Conservation (phyloP, 1,140 invertebrate genomes). For the fruit fly (Drosophila melanogaster) region DNA sequence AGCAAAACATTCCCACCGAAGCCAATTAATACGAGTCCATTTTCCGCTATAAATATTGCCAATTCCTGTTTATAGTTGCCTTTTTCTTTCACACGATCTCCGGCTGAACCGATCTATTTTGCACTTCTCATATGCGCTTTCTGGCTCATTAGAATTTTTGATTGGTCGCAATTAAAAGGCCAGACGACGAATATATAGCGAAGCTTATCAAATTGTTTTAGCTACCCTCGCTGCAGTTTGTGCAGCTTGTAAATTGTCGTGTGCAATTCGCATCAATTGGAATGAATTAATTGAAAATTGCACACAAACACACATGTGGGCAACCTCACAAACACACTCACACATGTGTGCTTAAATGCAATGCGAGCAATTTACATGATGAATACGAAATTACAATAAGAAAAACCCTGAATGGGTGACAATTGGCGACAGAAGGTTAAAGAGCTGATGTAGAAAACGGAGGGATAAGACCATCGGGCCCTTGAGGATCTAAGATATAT, state of each 20-base stretch:
- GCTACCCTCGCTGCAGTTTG: conserved; percentile 28
- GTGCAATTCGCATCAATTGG: conserved; percentile 75
- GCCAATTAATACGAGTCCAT: too few relatives aligned
- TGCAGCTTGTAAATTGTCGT: conserved; percentile 51
- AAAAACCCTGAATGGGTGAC: conserved; percentile 63
- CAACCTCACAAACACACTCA: too few relatives aligned
- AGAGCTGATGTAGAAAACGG: conserved; percentile 2
- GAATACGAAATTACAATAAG: conserved; percentile 35
- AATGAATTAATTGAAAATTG: conserved; percentile 74
- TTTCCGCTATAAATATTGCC: too few relatives aligned
- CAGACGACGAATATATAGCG: conserved; percentile 11
- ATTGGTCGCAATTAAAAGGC: conserved; percentile 72
- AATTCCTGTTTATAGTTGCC: neutral
- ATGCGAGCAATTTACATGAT: conserved; percentile 70
- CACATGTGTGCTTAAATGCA: conserved; percentile 33
- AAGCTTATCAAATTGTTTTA: conserved; percentile 39
- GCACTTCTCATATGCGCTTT: conserved; percentile 1
- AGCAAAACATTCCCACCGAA: too few relatives aligned
- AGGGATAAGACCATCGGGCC: neutral
- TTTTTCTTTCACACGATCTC: conserved; percentile 29
- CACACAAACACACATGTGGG: conserved; percentile 42
- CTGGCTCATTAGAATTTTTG: conserved; percentile 70
- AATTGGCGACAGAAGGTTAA: conserved; percentile 56
- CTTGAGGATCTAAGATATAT: neutral
- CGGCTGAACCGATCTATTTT: conserved; percentile 23